Percentiles rank a stretch among this genome's conserved stretches.
These are phyloP conservation scores for Eremophila alpestris DNA, from an alignment of 2,797 vertebrate species.

Conservation along the genomic window DNA sequence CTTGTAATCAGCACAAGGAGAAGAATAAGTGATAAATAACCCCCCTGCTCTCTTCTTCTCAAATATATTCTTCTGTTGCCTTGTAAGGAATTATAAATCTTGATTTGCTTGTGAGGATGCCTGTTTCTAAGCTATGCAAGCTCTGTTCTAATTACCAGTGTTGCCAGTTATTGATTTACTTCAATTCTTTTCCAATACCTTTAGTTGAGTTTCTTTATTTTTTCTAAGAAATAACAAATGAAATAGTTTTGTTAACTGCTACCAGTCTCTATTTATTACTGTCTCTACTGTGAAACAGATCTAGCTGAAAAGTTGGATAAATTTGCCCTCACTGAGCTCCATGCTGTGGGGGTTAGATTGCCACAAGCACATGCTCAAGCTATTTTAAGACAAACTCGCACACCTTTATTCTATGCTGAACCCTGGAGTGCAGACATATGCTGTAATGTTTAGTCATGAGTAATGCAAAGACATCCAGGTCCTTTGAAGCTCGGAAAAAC, in stretches of 20 bases:
- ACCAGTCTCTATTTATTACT: background rate
- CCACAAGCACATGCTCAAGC: background rate
- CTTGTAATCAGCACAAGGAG: background rate
- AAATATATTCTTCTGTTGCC: background rate
- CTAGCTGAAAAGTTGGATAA: background rate
- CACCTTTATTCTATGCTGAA: background rate
- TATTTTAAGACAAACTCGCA: background rate
- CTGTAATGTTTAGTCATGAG: background rate
- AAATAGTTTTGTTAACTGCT: background rate
- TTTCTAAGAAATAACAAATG: background rate
- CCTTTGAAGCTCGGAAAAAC: background rate
- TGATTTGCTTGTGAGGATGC: background rate
- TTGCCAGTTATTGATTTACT: background rate
- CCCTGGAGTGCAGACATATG: background rate
- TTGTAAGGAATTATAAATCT: background rate
- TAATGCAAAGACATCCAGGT: background rate
- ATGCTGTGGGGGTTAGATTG: background rate
- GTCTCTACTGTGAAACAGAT: background rate
- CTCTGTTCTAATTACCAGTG: background rate
- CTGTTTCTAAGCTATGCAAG: background rate
- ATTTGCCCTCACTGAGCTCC: background rate
- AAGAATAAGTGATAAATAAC: fast-evolving
- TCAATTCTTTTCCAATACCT: background rate
- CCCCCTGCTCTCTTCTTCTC: background rate
- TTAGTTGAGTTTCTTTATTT: background rate